These are phyloP conservation scores for Autographa gamma DNA, from an alignment of 2,888 invertebrate species.

Conservation along the genomic window DNA sequence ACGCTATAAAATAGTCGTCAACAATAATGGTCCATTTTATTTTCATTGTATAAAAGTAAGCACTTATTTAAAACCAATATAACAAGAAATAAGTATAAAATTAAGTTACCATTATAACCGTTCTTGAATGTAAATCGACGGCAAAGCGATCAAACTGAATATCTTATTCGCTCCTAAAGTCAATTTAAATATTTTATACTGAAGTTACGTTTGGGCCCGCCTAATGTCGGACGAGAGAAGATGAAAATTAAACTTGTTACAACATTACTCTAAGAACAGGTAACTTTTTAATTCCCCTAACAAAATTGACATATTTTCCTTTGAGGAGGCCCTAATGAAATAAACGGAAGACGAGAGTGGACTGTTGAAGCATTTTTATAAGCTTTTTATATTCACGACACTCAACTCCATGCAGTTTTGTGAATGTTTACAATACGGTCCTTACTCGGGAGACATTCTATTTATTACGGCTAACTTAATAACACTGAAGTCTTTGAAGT, in stretches of 20 bases:
- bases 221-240: slow-evolving; percentile 73
- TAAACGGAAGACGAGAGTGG: slow-evolving; percentile 69
- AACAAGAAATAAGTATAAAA: slow-evolving; percentile 55
- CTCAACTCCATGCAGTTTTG: slow-evolving; percentile 55
- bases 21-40: slow-evolving; percentile 31
- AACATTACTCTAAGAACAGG: slow-evolving; percentile 80
- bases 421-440: slow-evolving; percentile 65
- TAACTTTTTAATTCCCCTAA: slow-evolving; percentile 85
- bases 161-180: slow-evolving; percentile 66
- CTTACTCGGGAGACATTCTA: slow-evolving; percentile 60
- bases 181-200: slow-evolving; percentile 73
- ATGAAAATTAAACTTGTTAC: slow-evolving; percentile 82
- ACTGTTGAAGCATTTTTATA: slow-evolving; percentile 78
- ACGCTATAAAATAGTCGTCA: slow-evolving; percentile 34
- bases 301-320: slow-evolving; percentile 84
- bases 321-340: slow-evolving; percentile 78
- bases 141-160: slow-evolving; percentile 68
- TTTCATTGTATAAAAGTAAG: slow-evolving; percentile 41
- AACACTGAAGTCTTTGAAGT: slow-evolving; percentile 74
- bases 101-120: slow-evolving; percentile 59
- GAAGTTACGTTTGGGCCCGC: slow-evolving; percentile 64
- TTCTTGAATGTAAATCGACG: slow-evolving; percentile 60
- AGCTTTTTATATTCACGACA: slow-evolving; percentile 60
- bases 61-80: slow-evolving; percentile 54
- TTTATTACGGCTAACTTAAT: slow-evolving; percentile 73